Evolutionary conservation across 2,113 vertebrate genomes (phyloP), one percentile per base, ranked within the genome.

Genomic region (Strix aluco): DNA sequence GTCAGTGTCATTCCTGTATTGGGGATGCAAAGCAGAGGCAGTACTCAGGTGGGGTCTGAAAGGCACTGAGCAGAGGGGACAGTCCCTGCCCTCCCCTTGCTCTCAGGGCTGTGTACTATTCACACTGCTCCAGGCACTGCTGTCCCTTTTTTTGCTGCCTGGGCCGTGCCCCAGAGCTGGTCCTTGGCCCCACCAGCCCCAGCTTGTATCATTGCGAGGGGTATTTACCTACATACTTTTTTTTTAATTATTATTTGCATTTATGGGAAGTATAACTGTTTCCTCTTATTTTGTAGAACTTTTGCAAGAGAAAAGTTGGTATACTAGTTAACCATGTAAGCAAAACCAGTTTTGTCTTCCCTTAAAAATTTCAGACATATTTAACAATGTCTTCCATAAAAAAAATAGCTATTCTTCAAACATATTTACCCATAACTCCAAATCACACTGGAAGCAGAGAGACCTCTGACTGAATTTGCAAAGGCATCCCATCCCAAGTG

Each of bases 151-250:
- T 70, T 9, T 57, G 20, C 10, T 61, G 49, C 26, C 25, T 0
- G 0, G 15, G 36, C 5, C 7, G 5, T 61, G 32, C 23, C 20
- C 12, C 21, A 74, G 15, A 55, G 32, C 13, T 38, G 29, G 29
- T 54, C 40, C 20, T 63, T 38, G 20, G 19, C 7, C 40, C 15
- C 23, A 44, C 4, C 36, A 66, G 29, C 20, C 51, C 10, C 65
- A 65, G 65, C 2, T 16, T 52, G 10, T 23, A 66, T 11, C 1
- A 3, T 4, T 30, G 59, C 0, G 0, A 71, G 4, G 8, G 2
- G 8, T 63, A 79, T 51, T 80, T 55, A 57, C 6, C 57, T 3
- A 36, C 8, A 21, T 3, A 10, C 6, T 2, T 26, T 42, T 58
- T 58, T 69, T 38, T 3, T 1, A 77, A 78, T 46, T 22, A 52